phyloP scores from a whole-genome alignment of 1,140 invertebrate species.

The Drosophila takahashii region DNA sequence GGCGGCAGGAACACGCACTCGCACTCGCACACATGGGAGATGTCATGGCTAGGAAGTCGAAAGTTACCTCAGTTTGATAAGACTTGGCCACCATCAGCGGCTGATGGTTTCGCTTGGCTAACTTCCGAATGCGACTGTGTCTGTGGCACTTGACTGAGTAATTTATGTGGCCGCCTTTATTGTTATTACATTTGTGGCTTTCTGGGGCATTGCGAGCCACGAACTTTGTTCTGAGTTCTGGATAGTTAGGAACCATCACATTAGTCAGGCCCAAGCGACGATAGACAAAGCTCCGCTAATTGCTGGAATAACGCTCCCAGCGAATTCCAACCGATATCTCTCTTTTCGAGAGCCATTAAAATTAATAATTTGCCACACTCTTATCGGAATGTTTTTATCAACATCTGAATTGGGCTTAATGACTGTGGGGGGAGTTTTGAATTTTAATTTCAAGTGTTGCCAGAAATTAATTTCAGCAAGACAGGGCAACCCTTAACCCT shows the following conservation, averaged over 20 bases:
- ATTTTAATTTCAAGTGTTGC: slow-evolving; percentile 74
- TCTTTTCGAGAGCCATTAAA: slow-evolving; percentile 55
- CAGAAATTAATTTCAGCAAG: slow-evolving; percentile 64
- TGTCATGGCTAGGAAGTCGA: slow-evolving; percentile 60
- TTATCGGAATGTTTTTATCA: slow-evolving; percentile 70
- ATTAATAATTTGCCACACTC: slow-evolving; percentile 76
- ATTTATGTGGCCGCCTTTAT: slow-evolving; percentile 79
- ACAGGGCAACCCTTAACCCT: slow-evolving; percentile 68
- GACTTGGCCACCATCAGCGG: slow-evolving; percentile 44
- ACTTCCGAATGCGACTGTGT: slow-evolving; percentile 46
- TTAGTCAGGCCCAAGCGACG: slow-evolving; percentile 68
- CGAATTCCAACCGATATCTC: slow-evolving; percentile 46
- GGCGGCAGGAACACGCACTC: slow-evolving; percentile 37
- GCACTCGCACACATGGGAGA: slow-evolving; percentile 41
- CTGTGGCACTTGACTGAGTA: slow-evolving; percentile 71
- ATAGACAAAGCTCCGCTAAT: slow-evolving; percentile 74
- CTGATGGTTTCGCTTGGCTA: slow-evolving; percentile 72
- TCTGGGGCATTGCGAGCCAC: slow-evolving; percentile 15
- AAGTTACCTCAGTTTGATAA: slow-evolving; percentile 61
- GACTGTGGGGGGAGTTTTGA: slow-evolving; percentile 57
- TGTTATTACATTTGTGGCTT: slow-evolving; percentile 68
- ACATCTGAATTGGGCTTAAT: slow-evolving; percentile 66
- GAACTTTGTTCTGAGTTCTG: slow-evolving; percentile 12
- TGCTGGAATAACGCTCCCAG: slow-evolving; percentile 50
- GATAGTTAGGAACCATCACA: slow-evolving; percentile 45